phyloP scores from a whole-genome alignment of 2,797 vertebrate genomes.

The Emys orbicularis region DNA sequence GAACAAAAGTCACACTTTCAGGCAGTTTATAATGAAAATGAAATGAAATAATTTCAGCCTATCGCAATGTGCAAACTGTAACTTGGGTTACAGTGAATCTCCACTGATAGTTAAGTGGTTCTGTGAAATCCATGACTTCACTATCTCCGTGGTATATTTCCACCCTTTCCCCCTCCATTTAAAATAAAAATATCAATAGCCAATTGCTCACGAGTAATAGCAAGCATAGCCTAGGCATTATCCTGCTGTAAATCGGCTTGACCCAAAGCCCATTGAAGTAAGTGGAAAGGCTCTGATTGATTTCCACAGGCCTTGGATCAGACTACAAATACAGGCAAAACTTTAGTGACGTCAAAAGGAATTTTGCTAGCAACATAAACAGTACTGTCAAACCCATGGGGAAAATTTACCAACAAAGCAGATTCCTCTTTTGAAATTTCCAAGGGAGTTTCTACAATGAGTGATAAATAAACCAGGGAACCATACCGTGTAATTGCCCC shows the following conservation, averaged over 20 bases:
- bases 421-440: constrained; percentile 58
- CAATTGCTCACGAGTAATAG: constrained; percentile 36
- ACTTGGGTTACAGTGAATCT: constrained; percentile 7
- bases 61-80: fast-evolving
- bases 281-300: constrained; percentile 64
- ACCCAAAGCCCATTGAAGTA: constrained; percentile 62
- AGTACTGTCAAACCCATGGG: constrained; percentile 34
- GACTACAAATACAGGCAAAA: constrained; percentile 52
- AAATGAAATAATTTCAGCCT: not conserved
- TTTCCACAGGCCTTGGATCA: constrained; percentile 65
- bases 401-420: constrained; percentile 54
- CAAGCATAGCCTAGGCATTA: constrained; percentile 34
- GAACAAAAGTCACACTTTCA: not conserved
- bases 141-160: constrained; percentile 67
- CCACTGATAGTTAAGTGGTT: not conserved
- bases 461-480: constrained; percentile 19
- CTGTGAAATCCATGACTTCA: constrained; percentile 50
- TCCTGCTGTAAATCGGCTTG: constrained; percentile 35
- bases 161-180: constrained; percentile 52
- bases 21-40: not conserved
- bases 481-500: not conserved
- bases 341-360: constrained; percentile 22
- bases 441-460: constrained; percentile 54
- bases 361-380: constrained; percentile 34
- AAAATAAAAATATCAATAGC: constrained; percentile 68